A percentile compares a stretch with the other conserved stretches of the same genome.
Evolutionary conservation across 2,888 invertebrate genomes (phyloP).

Genomic region (Oxytorus armatus): DNA sequence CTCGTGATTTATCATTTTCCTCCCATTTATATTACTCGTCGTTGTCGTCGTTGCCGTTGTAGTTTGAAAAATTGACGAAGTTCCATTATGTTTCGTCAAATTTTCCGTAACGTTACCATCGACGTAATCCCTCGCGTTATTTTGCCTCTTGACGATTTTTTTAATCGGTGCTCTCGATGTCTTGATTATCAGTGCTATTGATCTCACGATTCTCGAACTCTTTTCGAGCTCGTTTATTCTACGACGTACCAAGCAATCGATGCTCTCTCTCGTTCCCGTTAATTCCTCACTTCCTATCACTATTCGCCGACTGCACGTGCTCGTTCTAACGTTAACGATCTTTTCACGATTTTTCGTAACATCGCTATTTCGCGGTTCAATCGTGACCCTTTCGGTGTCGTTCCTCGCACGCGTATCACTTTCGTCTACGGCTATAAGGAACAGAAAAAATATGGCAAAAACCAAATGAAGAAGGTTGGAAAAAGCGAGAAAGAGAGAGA

Average conservation of each 20-base stretch:
- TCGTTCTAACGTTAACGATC: slow-evolving; percentile 69
- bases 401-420: slow-evolving; percentile 82
- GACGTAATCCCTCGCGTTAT: slow-evolving; percentile 30
- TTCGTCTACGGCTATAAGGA: slow-evolving; percentile 83
- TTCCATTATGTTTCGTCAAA: not conserved
- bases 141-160: slow-evolving; percentile 56
- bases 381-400: slow-evolving; percentile 74
- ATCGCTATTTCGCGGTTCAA: slow-evolving; percentile 79
- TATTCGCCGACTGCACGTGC: slow-evolving; percentile 83
- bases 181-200: slow-evolving; percentile 82
- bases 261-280: slow-evolving; percentile 76
- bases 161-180: slow-evolving; percentile 79
- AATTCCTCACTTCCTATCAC: slow-evolving; percentile 83
- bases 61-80: not conserved
- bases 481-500: slow-evolving; percentile 56
- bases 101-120: not conserved
- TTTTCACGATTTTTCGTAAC: slow-evolving; percentile 70
- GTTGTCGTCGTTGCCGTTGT: slow-evolving; percentile 43
- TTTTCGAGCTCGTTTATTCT: slow-evolving; percentile 81
- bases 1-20: slow-evolving; percentile 30
- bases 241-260: slow-evolving; percentile 81
- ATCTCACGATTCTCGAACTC: slow-evolving; percentile 81
- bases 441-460: slow-evolving; percentile 81
- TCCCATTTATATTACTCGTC: slow-evolving; percentile 31
- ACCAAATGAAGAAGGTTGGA: slow-evolving; percentile 70